These are phyloP conservation scores for Rhamnusium bicolor DNA, from an alignment of 2,888 invertebrate genomes.

Conservation along the genomic window DNA sequence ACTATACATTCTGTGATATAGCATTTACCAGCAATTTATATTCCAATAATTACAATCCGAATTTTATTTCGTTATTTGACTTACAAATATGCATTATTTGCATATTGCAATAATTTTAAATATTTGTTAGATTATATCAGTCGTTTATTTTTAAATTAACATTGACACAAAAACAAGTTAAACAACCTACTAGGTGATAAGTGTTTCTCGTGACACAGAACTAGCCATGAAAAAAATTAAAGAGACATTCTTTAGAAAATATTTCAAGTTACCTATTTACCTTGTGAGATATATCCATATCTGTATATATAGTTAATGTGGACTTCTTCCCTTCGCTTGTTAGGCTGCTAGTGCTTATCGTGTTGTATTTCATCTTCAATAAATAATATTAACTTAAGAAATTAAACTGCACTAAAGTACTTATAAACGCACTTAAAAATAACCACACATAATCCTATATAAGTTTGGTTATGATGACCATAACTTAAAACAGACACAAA, in stretches of 20 bases:
- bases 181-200: conserved; percentile 21
- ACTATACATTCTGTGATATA: no score
- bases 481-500: conserved; percentile 6
- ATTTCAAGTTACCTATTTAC: conserved; percentile 63
- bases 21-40: no score
- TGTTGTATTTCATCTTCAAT: conserved; percentile 76
- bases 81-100: no score
- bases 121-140: no score
- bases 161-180: conserved; percentile 35
- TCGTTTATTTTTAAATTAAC: no score
- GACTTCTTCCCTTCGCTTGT: conserved; percentile 80
- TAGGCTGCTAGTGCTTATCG: conserved; percentile 78
- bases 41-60: no score
- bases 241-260: conserved; percentile 5
- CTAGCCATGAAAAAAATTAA: neutral
- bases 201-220: conserved; percentile 11
- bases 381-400: neutral
- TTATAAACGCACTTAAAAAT: neutral
- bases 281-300: conserved; percentile 74
- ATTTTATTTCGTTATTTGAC: no score
- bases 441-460: conserved; percentile 3
- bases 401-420: conserved; percentile 30
- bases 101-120: no score
- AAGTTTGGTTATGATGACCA: neutral
- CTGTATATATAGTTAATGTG: conserved; percentile 78